Evolutionary conservation across 1,140 invertebrate species (phyloP).

Genomic region (Danaus melanippus): DNA sequence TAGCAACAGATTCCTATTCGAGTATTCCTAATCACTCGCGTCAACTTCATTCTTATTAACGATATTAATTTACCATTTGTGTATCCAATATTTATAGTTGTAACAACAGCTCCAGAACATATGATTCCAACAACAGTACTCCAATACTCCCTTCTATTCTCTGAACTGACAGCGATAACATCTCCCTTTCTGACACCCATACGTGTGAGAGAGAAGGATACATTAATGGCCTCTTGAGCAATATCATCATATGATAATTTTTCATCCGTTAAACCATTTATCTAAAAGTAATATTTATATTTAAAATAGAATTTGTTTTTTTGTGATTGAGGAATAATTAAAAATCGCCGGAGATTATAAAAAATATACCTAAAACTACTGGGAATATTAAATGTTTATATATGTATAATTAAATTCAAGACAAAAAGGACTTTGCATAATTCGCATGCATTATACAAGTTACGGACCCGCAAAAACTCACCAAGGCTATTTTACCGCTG

Average conservation of each 20-base stretch:
- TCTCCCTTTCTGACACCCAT: constrained; percentile 45
- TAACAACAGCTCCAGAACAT: constrained; percentile 35
- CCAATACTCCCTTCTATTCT: constrained; percentile 45
- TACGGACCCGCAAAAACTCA: constrained; percentile 13
- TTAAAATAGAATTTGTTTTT: no score
- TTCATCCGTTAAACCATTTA: constrained; percentile 38
- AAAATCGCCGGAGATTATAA: no score
- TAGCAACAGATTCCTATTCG: no score
- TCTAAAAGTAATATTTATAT: constrained; percentile 36
- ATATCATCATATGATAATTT: constrained; percentile 35
- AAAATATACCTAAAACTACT: no score
- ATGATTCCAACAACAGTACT: constrained; percentile 30
- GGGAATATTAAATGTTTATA: no score
- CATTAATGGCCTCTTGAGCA: constrained; percentile 38
- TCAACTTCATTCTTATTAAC: no score
- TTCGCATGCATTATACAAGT: not conserved
- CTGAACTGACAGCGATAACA: constrained; percentile 36
- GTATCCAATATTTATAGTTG: constrained; percentile 40
- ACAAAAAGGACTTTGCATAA: no score
- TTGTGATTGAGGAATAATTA: no score
- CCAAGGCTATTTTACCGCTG: constrained; percentile 26
- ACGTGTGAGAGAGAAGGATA: constrained; percentile 43
- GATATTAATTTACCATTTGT: constrained; percentile 28
- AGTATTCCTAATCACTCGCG: no score
- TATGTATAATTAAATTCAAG: no score